Evolutionary conservation across 2,797 vertebrate species (phyloP), one percentile per base, ranked within the genome.

Genomic region (Cuculus canorus): DNA sequence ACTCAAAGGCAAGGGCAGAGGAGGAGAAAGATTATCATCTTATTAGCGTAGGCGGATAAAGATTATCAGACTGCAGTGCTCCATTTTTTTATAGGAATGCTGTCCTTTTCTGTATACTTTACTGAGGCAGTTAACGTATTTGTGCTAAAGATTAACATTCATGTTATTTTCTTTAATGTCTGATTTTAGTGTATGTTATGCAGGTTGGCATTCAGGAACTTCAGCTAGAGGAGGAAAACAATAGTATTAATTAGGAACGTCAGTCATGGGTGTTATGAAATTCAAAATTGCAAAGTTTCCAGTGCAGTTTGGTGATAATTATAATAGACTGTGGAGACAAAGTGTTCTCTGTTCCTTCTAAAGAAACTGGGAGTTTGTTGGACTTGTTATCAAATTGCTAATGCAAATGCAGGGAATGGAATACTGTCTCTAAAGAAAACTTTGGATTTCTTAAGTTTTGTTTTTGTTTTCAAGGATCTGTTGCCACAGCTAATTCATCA

Each of bases 211-310:
- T 97, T 97, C 91, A 94, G 96, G 92, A 97, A 95, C 86, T 90
- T 92, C 96, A 97, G 96, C 95, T 96, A 96, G 96, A 97, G 96
- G 95, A 97, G 96, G 79, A 88, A 95, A 96, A 96, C 96, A 97
- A 97, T 97, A 95, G 95, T 96, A 96, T 97, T 98, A 97, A 98
- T 98, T 98, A 98, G 95, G 86, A 90, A 93, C 78, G 96, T 97
- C 97, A 97, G 96, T 98, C 97, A 97, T 93, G 96, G 95, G 78
- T 97, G 95, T 97, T 97, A 96, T 86, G 95, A 96, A 97, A 97
- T 97, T 97, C 95, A 96, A 92, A 98, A 96, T 83, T 96, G 97
- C 95, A 69, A 94, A 95, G 95, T 95, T 97, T 96, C 86, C 88
- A 94, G 93, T 92, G 94, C 95, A 94, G 53, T 97, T 97, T 96